Conservation (phyloP, 30 jellyfish, hydroid and myxozoan species). For the Chironex yamaguchii region DNA sequence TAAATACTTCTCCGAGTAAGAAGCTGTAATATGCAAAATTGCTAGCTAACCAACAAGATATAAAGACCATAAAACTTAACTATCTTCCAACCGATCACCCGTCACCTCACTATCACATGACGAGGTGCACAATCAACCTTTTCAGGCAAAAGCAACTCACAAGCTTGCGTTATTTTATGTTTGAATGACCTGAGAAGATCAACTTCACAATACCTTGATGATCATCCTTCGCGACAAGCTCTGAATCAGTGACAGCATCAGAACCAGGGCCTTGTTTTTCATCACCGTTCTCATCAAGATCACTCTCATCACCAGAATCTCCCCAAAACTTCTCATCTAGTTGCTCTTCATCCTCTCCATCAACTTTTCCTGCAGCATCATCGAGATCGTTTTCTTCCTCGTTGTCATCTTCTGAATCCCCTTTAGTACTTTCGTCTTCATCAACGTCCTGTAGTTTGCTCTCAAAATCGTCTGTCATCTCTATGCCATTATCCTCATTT, state of each 20-base stretch:
- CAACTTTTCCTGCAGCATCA: conserved; percentile 87
- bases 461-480: conserved; percentile 97
- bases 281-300: conserved; percentile 68
- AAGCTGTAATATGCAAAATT: too few species aligned
- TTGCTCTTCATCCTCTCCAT: conserved; percentile 72
- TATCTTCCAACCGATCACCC: too few species aligned
- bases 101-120: too few species aligned
- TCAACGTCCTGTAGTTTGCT: conserved; percentile 92
- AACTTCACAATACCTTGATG: conserved; percentile 64
- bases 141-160: neutral
- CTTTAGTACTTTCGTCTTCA: conserved; percentile 69
- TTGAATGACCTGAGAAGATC: too few species aligned
- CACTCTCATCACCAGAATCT: conserved; percentile 89
- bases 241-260: conserved; percentile 79
- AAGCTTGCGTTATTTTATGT: too few species aligned
- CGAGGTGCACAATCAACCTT: neutral
- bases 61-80: too few species aligned
- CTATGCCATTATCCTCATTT: conserved; percentile 95
- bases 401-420: conserved; percentile 36
- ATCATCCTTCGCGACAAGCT: conserved; percentile 95
- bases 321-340: conserved; percentile 95
- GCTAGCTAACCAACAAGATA: too few species aligned
- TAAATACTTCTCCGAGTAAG: too few species aligned
- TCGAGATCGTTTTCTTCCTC: conserved; percentile 83
- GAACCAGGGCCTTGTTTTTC: conserved; percentile 87